Evolutionary conservation across 2,888 invertebrate genomes (phyloP), one percentile per base, ranked within the genome.

Genomic region (Ypsolopha sequella): DNA sequence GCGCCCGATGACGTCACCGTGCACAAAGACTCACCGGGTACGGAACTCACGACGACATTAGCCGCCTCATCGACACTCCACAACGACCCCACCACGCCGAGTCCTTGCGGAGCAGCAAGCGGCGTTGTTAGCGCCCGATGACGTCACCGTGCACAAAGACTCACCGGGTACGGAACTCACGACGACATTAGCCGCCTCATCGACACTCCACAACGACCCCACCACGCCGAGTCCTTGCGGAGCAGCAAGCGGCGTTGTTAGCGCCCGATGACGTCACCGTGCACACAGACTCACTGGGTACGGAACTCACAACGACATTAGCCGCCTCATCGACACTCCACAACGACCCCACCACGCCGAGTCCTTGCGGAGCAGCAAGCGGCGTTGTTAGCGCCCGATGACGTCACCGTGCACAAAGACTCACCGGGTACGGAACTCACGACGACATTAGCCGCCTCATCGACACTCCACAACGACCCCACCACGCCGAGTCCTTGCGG

Each of bases 141-240:
- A 24, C 24, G 24, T 24, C 24, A 24, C 4, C 24, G 4, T 24
- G 24, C 4, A 24, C 24, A 24, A 24, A 24, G 7, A 72, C 91
- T 74, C 87, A 91, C 76, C 90, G 77, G 60, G 91, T 80, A 64
- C 90, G 81, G 53, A 56, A 7, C 63, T 62, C 70, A 78, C 7
- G 88, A 78, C 64, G 2, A 91, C 89, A 2, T 81, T 61, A 0
- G 92, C 91, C 4, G 95, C 91, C 44, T 96, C 94, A 3, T 97
- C 97, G 6, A 98, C 92, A 53, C 90, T 91, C 98, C 98, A 98
- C 6, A 96, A 87, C 6, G 94, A 91, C n/a, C n/a, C n/a, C 2
- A 98, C 92, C 11, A 93, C 93, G 0, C 98, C 98, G 61, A 95
- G 75, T 98, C 98, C 0, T 98, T 98, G 1, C 98, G 89, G 6